Percentiles rank a stretch among this genome's conserved stretches.
These are phyloP conservation scores for Drosophila busckii DNA, from an alignment of 1,140 invertebrate genomes.

Conservation along the genomic window DNA sequence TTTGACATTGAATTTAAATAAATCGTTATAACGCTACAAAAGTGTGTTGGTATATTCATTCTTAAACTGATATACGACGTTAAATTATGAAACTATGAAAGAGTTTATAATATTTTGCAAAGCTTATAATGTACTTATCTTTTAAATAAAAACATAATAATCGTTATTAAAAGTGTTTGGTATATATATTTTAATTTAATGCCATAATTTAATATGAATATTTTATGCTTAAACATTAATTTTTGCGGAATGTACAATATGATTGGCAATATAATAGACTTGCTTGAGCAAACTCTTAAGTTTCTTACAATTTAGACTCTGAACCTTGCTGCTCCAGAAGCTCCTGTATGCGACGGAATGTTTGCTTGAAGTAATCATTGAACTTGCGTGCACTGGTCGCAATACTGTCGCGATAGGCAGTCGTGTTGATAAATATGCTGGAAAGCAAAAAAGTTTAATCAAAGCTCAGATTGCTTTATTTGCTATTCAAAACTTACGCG, in stretches of 20 bases:
- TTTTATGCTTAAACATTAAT: conserved; percentile 56
- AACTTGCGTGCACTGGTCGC: conserved; percentile 75
- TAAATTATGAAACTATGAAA: no score
- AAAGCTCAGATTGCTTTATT: background rate
- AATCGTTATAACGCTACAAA: conserved; percentile 55
- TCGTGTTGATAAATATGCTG: conserved; percentile 64
- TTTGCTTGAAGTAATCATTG: conserved; percentile 51
- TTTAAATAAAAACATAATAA: no score
- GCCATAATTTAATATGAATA: conserved; percentile 76
- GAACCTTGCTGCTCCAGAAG: conserved; percentile 39
- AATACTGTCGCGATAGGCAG: conserved; percentile 60
- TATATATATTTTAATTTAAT: no score
- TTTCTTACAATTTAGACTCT: conserved; percentile 55
- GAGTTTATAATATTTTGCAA: no score
- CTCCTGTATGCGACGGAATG: conserved; percentile 61
- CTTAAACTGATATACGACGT: no score
- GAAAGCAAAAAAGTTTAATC: background rate
- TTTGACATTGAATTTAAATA: conserved; percentile 67
- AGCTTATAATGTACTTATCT: no score
- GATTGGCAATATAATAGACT: no score
- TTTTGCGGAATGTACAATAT: no score
- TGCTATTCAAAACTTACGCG: conserved; percentile 39
- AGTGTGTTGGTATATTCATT: no score
- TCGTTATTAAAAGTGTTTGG: no score
- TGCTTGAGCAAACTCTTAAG: no score